phyloP scores from a whole-genome alignment of 2,797 vertebrate genomes.

The Sebastes itinus region DNA sequence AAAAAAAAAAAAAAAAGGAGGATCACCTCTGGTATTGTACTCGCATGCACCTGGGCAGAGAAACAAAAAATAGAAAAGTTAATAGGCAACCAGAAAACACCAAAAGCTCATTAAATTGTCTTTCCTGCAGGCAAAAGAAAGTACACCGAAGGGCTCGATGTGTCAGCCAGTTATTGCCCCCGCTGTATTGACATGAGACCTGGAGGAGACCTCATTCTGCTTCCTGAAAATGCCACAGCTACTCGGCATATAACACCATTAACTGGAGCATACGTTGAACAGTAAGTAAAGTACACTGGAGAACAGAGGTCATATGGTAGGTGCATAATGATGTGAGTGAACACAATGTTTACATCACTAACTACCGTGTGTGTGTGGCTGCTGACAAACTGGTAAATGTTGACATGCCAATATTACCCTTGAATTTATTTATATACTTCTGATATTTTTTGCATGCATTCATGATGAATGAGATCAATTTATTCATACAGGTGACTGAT shows the following conservation, averaged over 20 bases:
- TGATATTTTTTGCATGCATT: background rate
- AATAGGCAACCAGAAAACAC: conserved; percentile 35
- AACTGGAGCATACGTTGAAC: background rate
- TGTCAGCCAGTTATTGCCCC: conserved; percentile 10
- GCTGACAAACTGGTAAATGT: background rate
- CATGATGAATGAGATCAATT: conserved; percentile 53
- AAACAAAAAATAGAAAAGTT: conserved; percentile 17
- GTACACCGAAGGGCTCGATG: background rate
- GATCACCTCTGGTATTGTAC: background rate
- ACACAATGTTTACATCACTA: background rate
- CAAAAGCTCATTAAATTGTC: conserved; percentile 42
- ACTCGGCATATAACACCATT: background rate
- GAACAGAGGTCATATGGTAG: background rate
- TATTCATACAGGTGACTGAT: conserved; percentile 44
- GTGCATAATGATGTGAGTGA: background rate
- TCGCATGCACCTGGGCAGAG: background rate
- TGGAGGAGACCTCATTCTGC: conserved; percentile 3
- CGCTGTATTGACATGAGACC: background rate
- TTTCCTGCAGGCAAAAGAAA: conserved; percentile 7
- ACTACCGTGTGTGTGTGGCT: background rate
- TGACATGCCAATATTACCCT: background rate
- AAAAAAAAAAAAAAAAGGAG: background rate
- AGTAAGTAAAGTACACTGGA: background rate
- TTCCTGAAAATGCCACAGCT: conserved; percentile 19
- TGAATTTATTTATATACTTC: background rate